A percentile compares a stretch with the other conserved stretches of the same genome.
phyloP scores from a whole-genome alignment of 1,140 invertebrate species.

The Luehdorfia chinensis region DNA sequence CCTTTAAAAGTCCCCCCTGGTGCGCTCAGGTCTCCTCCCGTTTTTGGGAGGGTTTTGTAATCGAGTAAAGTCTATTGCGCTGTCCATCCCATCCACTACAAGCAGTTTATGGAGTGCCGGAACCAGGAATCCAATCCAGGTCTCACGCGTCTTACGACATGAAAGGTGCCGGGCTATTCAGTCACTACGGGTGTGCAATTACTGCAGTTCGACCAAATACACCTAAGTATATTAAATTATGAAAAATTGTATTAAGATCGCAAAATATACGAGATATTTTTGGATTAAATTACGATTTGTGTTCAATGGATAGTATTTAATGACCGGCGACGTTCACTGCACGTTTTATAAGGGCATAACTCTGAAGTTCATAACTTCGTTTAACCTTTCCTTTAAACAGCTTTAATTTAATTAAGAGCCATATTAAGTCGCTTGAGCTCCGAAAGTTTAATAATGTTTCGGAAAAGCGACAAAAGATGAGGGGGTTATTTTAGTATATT shows the following conservation, averaged over 20 bases:
- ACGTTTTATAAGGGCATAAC: constrained; percentile 11
- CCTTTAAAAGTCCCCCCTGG: too few species aligned
- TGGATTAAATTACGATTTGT: not conserved
- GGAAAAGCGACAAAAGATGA: not conserved
- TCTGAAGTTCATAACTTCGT: constrained; percentile 7
- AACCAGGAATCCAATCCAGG: too few species aligned
- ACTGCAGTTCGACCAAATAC: too few species aligned
- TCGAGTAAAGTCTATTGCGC: too few species aligned
- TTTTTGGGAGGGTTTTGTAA: too few species aligned
- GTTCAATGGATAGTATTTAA: not conserved
- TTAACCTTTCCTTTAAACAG: constrained; percentile 6
- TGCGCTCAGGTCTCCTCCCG: too few species aligned
- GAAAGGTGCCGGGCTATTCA: too few species aligned
- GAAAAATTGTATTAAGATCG: not conserved
- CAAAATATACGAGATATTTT: not conserved
- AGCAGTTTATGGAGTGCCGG: too few species aligned
- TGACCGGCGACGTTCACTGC: constrained; percentile 2
- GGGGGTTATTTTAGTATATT: not conserved
- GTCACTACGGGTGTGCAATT: too few species aligned
- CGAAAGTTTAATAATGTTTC: not conserved
- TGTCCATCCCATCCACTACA: too few species aligned
- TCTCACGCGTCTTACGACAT: too few species aligned
- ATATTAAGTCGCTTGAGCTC: constrained; percentile 1
- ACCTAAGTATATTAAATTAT: not conserved
- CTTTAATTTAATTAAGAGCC: constrained; percentile 2